Base-by-base conservation (phyloP, 1,140 invertebrate species). In the Rhagoletis zephyria region DNA sequence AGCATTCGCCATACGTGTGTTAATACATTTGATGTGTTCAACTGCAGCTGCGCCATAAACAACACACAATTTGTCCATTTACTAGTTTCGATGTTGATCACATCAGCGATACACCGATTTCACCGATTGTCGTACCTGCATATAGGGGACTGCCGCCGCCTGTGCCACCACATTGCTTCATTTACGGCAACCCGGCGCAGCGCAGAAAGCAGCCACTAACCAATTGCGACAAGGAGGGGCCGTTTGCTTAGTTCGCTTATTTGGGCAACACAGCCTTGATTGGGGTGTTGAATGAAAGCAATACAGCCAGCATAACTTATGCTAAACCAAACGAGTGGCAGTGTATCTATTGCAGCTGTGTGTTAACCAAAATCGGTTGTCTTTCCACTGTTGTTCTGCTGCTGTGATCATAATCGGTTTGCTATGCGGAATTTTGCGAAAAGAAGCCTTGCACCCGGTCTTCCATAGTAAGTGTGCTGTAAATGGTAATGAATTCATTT, bases 221-320 rank as follows among this genome's bases (percentile, higher is more conserved):
- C 74, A 81, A 56, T 48, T 81, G 74, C n/a, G 51, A 81, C 74
- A 16, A 81, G 74, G 45, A 56, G 74, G 48, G 74, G 48, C 48
- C 51, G 74, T 51, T 81, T 81, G 74, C 42, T 81, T 56, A 81
- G 16, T 81, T 56, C 56, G 45, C 74, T 56, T 56, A 81, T 81
- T 59, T 81, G 74, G 74, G n/a, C 74, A 81, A 9, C 74, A 81
- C 48, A 56, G 48, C 48, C 74, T 51, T 2, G 74, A 56, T 81
- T 81, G 74, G 74, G 74, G 74, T 81, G 74, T 56, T 81, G 74
- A 81, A 81, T 81, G 74, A 81, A 81, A 81, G 74, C 74, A 81
- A 5, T 16, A 16, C 40, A 74, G 65, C 65, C 2, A 77, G 74
- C 51, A 81, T 56, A 48, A 14, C 74, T 81, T 59, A 81, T 16